Percentiles rank a stretch among this genome's conserved stretches.
Evolutionary conservation across 2,113 vertebrate genomes (phyloP).

Genomic region (Mesocricetus auratus): DNA sequence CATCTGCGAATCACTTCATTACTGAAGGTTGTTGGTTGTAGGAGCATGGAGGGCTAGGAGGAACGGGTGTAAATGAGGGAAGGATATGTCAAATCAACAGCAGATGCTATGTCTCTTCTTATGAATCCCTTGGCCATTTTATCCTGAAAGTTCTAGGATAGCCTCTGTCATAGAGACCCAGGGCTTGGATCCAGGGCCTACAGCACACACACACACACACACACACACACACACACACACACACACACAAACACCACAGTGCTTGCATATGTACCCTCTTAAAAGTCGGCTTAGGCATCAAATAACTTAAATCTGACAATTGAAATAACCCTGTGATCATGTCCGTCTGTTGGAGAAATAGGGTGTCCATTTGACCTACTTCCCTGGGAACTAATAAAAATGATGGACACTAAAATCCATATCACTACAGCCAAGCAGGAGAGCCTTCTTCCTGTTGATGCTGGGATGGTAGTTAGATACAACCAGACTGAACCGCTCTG

Average conservation of each 20-base stretch:
- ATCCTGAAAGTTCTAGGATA: neutral
- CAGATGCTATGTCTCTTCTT: neutral
- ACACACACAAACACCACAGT: neutral
- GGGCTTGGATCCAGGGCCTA: too few relatives aligned
- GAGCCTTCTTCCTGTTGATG: neutral
- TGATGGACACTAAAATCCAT: neutral
- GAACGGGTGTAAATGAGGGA: neutral
- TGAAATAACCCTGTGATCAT: neutral
- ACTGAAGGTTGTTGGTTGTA: neutral
- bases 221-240: too few relatives aligned
- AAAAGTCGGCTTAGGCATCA: neutral
- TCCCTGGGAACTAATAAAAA: constrained; percentile 22
- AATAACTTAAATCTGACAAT: neutral
- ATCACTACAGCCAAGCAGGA: neutral
- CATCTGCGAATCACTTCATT: neutral
- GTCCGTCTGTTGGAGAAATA: neutral
- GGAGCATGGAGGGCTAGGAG: too few relatives aligned
- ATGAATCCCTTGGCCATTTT: neutral
- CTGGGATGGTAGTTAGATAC: neutral
- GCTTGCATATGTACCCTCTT: neutral
- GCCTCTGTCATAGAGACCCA: neutral
- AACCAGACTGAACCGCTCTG: neutral
- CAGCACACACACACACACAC: neutral
- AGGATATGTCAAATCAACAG: neutral
- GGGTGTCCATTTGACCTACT: neutral